Percentiles rank a stretch among this genome's conserved stretches.
These are phyloP conservation scores for Paramuricea clavata DNA, from an alignment of 92 coral and sea anemone species.

Conservation along the genomic window DNA sequence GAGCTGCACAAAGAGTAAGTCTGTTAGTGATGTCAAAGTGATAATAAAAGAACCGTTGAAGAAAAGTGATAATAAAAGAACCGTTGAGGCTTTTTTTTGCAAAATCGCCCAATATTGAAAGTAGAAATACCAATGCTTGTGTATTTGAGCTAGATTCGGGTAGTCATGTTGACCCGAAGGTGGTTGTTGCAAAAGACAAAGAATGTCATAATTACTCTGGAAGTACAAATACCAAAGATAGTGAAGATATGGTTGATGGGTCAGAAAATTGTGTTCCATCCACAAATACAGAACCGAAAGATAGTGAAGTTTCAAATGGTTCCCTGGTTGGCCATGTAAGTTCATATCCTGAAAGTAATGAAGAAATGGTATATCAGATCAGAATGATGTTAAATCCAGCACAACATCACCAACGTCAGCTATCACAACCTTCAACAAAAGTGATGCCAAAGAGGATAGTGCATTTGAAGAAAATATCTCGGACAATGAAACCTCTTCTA, in stretches of 20 bases:
- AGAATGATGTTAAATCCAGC: background rate
- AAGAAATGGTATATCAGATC: constrained; percentile 10
- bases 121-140: background rate
- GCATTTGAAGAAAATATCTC: constrained; percentile 27
- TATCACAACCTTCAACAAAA: background rate
- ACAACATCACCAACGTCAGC: constrained; percentile 10
- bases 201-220: constrained; percentile 1
- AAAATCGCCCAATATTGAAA: background rate
- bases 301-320: constrained; percentile 8
- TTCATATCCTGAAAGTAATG: constrained; percentile 1
- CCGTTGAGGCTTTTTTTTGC: background rate
- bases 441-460: constrained; percentile 7
- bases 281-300: constrained; percentile 7
- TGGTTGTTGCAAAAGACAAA: constrained; percentile 4
- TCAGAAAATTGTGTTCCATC: constrained; percentile 10
- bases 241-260: constrained; percentile 14
- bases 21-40: constrained; percentile 35
- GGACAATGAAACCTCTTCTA: constrained; percentile 34
- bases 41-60: no score
- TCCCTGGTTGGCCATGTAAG: background rate
- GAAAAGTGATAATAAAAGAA: constrained; percentile 31
- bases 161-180: constrained; percentile 8
- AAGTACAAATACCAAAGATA: constrained; percentile 11
- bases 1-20: constrained; percentile 25
- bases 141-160: background rate